Conservation (phyloP, 2,888 invertebrate genomes). For the Parnassius glacialis region DNA sequence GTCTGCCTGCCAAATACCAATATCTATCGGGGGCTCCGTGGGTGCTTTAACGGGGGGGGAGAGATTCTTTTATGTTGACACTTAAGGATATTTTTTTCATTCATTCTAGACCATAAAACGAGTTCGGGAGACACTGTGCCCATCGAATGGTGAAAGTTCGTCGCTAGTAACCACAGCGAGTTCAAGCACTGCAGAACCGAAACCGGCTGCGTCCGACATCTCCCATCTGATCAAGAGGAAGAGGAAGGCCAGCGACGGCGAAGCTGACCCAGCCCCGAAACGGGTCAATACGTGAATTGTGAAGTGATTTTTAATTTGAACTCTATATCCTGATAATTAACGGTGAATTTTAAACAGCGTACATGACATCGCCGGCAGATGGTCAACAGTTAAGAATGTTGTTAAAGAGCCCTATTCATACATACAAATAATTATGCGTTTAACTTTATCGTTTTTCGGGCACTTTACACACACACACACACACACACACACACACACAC, state of each 20-base stretch:
- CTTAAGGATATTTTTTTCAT: too few species aligned
- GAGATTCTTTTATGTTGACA: too few species aligned
- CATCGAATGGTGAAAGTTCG: slow-evolving; percentile 52
- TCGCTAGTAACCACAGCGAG: slow-evolving; percentile 33
- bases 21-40: too few species aligned
- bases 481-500: too few species aligned
- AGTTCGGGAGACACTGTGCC: slow-evolving; percentile 59
- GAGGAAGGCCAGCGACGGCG: slow-evolving; percentile 84
- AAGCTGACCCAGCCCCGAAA: slow-evolving; percentile 81
- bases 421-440: too few species aligned
- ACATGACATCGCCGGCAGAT: not conserved
- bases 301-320: slow-evolving; percentile 15
- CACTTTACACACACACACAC: too few species aligned
- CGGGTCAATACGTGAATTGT: slow-evolving; percentile 70
- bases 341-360: not conserved
- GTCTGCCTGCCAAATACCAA: too few species aligned
- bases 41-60: too few species aligned
- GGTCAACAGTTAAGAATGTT: not conserved
- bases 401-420: too few species aligned
- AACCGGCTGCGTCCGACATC: slow-evolving; percentile 87
- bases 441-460: too few species aligned
- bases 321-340: not conserved
- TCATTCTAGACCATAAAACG: slow-evolving; percentile 65
- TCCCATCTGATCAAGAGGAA: slow-evolving; percentile 91
- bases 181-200: slow-evolving; percentile 58